Evolutionary conservation across 37 sponge, comb jelly and placozoan genomes (phyloP).

Genomic region (Aphrocallistes beatrix): DNA sequence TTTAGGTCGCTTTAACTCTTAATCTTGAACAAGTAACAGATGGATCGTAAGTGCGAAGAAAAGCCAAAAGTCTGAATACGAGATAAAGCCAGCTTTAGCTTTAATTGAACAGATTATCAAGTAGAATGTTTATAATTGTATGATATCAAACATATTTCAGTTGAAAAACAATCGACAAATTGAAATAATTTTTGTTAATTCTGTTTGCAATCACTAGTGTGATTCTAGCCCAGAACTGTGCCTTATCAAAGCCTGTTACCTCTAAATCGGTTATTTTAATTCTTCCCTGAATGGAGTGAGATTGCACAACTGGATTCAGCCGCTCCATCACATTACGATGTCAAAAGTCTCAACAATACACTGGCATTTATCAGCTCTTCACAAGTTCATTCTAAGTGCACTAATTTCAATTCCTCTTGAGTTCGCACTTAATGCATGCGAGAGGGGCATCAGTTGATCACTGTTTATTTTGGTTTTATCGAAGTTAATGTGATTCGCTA

Average conservation of each 20-base stretch:
- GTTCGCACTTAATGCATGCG: background rate
- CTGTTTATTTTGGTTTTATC: background rate
- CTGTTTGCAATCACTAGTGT: background rate
- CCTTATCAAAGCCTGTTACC: background rate
- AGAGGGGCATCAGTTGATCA: background rate
- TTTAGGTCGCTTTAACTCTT: background rate
- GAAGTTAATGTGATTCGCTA: background rate
- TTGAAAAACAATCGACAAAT: conserved; percentile 13
- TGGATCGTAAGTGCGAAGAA: background rate
- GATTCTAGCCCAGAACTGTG: conserved; percentile 4
- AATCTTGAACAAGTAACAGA: background rate
- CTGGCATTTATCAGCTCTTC: too few species aligned
- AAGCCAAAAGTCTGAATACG: conserved; percentile 7
- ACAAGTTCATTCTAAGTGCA: conserved; percentile 11
- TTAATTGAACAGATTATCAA: background rate
- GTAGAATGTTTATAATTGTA: conserved; percentile 11
- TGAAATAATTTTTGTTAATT: background rate
- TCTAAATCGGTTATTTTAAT: background rate
- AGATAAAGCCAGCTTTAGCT: background rate
- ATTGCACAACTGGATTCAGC: background rate
- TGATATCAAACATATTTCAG: conserved; percentile 18
- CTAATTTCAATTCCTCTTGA: background rate
- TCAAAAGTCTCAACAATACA: background rate
- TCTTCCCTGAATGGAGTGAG: background rate
- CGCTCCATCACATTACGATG: background rate